phyloP scores from a whole-genome alignment of 1,140 invertebrate species.

The Drosophila mauritiana region DNA sequence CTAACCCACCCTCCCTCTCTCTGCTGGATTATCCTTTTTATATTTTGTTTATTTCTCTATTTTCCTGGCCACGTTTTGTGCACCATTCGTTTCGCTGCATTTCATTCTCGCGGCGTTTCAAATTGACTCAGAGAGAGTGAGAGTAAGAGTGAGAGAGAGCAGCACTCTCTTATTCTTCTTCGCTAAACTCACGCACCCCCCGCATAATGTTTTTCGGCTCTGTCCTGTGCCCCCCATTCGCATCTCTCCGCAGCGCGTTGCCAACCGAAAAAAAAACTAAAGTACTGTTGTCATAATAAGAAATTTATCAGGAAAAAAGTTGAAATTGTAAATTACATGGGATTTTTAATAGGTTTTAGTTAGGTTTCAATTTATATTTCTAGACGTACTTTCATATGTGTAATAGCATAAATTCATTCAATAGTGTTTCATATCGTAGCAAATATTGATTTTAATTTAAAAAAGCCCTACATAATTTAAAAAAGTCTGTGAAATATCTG shows the following conservation, averaged over 20 bases:
- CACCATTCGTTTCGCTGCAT: slow-evolving; percentile 79
- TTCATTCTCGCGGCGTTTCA: slow-evolving; percentile 77
- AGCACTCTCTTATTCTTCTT: slow-evolving; percentile 38
- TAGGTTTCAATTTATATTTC: too few relatives aligned
- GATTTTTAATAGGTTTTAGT: not conserved
- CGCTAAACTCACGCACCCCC: slow-evolving; percentile 17
- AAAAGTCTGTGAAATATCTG: not conserved
- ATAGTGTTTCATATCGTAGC: too few relatives aligned
- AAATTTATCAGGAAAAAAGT: not conserved
- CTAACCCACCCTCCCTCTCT: slow-evolving; percentile 11
- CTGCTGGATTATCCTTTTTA: slow-evolving; percentile 72
- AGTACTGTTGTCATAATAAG: slow-evolving; percentile 61
- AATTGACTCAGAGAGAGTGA: slow-evolving; percentile 35
- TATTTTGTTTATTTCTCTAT: slow-evolving; percentile 80
- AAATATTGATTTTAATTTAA: too few relatives aligned
- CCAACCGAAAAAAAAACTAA: slow-evolving; percentile 57
- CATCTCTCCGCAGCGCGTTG: slow-evolving; percentile 67
- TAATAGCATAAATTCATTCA: too few relatives aligned
- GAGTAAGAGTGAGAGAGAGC: slow-evolving; percentile 29
- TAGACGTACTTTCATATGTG: too few relatives aligned
- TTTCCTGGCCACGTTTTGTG: slow-evolving; percentile 71
- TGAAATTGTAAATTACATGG: not conserved
- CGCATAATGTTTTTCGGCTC: slow-evolving; percentile 45
- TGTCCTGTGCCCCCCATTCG: slow-evolving; percentile 45
- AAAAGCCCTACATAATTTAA: too few relatives aligned